Evolutionary conservation across 2,888 invertebrate species (phyloP).

Genomic region (Agrochola circellaris): DNA sequence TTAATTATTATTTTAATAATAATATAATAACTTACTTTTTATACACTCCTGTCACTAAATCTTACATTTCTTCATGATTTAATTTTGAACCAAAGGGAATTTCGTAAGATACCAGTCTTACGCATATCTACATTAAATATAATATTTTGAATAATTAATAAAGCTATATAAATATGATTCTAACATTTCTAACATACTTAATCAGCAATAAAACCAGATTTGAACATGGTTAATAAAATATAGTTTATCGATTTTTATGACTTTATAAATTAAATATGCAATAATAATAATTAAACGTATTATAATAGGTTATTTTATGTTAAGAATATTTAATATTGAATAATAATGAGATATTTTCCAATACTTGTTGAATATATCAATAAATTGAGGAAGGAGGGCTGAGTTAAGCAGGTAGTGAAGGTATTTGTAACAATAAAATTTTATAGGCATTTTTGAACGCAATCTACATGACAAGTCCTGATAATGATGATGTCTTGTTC

Average conservation of each 20-base stretch:
- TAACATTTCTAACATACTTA: slow-evolving; percentile 19
- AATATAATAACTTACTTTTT: not conserved
- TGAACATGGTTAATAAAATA: slow-evolving; percentile 59
- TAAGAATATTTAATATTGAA: slow-evolving; percentile 38
- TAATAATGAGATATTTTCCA: slow-evolving; percentile 50
- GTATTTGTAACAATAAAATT: slow-evolving; percentile 42
- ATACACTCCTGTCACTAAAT: not conserved
- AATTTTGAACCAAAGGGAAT: not conserved
- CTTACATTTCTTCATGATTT: not conserved
- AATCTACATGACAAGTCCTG: slow-evolving; percentile 14
- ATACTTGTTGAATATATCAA: slow-evolving; percentile 46
- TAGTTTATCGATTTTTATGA: slow-evolving; percentile 64
- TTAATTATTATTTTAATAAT: not conserved
- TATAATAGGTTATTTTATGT: slow-evolving; percentile 27
- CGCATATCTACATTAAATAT: slow-evolving; percentile 22
- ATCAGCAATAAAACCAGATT: slow-evolving; percentile 47
- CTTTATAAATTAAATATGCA: slow-evolving; percentile 54
- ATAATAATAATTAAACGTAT: slow-evolving; percentile 44
- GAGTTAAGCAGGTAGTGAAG: not conserved
- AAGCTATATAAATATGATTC: slow-evolving; percentile 53
- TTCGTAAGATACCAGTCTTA: slow-evolving; percentile 32
- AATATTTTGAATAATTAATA: slow-evolving; percentile 48
- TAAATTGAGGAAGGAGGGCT: slow-evolving; percentile 30
- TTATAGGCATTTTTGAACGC: slow-evolving; percentile 35
- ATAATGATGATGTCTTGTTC: slow-evolving; percentile 31